A percentile compares a stretch with the other conserved stretches of the same genome.
Evolutionary conservation across 1,140 invertebrate species (phyloP).

Genomic region (Notospermus geniculatus): DNA sequence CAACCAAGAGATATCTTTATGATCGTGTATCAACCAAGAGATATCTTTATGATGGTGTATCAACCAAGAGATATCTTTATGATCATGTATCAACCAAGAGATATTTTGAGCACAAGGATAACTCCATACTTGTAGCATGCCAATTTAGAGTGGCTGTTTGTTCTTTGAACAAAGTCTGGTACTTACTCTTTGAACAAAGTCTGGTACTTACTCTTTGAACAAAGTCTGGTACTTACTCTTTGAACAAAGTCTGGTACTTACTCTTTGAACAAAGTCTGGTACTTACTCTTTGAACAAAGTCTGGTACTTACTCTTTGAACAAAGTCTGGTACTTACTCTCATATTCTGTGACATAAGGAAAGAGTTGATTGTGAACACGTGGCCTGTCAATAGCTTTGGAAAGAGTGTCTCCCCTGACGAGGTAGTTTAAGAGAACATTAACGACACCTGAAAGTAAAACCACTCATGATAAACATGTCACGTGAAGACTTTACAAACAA

Average conservation of each 20-base stretch:
- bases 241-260: too few species aligned
- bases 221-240: too few species aligned
- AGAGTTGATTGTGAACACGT: conserved; percentile 4
- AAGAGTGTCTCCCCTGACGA: not conserved
- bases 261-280: too few species aligned
- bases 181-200: too few species aligned
- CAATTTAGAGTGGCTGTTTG: not conserved
- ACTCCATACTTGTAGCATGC: not conserved
- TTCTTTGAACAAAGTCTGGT: too few species aligned
- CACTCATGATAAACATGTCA: too few species aligned
- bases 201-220: too few species aligned
- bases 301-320: not conserved
- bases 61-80: not conserved
- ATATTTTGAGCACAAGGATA: not conserved
- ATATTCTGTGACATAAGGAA: not conserved
- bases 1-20: too few species aligned
- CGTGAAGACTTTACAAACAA: too few species aligned
- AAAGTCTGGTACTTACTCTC: not conserved
- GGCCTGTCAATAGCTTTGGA: not conserved
- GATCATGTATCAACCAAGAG: not conserved
- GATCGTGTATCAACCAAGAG: too few species aligned
- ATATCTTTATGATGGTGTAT: too few species aligned
- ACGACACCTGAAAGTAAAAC: not conserved
- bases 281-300: too few species aligned
- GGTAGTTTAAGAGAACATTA: not conserved